Conservation (phyloP, 2,113 vertebrate genomes). For the Hoplias malabaricus region DNA sequence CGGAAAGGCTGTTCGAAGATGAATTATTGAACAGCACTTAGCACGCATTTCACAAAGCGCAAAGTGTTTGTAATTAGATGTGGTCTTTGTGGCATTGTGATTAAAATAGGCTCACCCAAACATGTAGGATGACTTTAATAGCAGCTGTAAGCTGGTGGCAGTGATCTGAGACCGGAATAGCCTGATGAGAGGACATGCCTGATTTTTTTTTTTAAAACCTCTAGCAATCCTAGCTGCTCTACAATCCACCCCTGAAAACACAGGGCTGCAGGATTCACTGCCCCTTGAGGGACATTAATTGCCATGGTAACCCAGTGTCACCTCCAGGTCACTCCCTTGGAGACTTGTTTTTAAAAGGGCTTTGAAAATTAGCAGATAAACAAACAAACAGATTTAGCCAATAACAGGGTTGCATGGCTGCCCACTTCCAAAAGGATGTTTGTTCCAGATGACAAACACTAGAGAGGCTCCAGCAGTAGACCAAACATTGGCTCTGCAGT, state of each 20-base stretch:
- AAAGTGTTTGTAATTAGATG: neutral
- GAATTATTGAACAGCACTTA: slow-evolving; percentile 12
- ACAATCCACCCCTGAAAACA: slow-evolving; percentile 39
- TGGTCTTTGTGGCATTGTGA: neutral
- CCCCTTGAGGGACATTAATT: slow-evolving; percentile 72
- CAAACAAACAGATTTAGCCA: slow-evolving; percentile 55
- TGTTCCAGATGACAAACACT: slow-evolving; percentile 69
- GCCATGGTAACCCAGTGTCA: slow-evolving; percentile 75
- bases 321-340: slow-evolving; percentile 73
- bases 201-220: slow-evolving; percentile 57
- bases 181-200: slow-evolving; percentile 46
- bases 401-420: neutral
- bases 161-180: neutral
- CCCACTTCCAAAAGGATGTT: slow-evolving; percentile 71
- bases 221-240: slow-evolving; percentile 63
- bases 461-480: slow-evolving; percentile 59
- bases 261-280: slow-evolving; percentile 50
- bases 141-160: neutral
- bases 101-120: slow-evolving; percentile 11
- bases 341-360: slow-evolving; percentile 34
- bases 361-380: slow-evolving; percentile 33
- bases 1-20: neutral
- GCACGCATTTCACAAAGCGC: neutral
- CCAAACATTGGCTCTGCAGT: slow-evolving; percentile 64
- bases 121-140: neutral